Evolutionary conservation across 2,797 vertebrate species (phyloP).

Genomic region (Anguilla megastoma): DNA sequence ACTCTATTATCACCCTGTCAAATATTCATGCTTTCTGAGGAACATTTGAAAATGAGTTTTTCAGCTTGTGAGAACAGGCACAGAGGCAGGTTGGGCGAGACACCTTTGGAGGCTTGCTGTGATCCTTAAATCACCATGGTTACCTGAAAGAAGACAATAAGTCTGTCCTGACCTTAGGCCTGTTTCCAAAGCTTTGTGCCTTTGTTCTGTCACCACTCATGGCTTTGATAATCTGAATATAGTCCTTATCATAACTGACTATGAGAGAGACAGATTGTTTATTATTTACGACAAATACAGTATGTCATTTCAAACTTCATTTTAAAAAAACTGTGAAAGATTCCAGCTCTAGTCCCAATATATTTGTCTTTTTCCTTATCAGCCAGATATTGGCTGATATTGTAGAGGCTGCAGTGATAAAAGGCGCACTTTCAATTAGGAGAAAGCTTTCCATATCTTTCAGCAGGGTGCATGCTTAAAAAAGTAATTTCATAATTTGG

Average conservation of each 20-base stretch:
- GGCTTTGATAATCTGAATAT: neutral
- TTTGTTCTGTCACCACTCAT: neutral
- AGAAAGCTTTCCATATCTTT: neutral
- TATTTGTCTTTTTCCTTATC: neutral
- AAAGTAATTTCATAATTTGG: neutral
- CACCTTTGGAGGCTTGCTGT: neutral
- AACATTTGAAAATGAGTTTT: neutral
- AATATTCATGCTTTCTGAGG: neutral
- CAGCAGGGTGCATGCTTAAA: neutral
- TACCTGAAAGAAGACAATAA: neutral
- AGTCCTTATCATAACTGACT: neutral
- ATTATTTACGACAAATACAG: neutral
- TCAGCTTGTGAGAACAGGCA: neutral
- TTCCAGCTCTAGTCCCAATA: neutral
- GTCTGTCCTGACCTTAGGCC: neutral
- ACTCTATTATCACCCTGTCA: constrained; percentile 9
- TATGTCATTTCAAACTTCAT: neutral
- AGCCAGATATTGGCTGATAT: neutral
- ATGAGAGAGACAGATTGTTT: neutral
- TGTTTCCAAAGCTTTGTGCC: neutral
- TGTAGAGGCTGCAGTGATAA: neutral
- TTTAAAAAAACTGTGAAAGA: neutral
- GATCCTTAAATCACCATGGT: neutral
- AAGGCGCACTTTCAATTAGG: neutral
- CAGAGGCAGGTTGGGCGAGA: neutral